Conservation (phyloP, 2,113 vertebrate species). For the Eolophus roseicapilla region DNA sequence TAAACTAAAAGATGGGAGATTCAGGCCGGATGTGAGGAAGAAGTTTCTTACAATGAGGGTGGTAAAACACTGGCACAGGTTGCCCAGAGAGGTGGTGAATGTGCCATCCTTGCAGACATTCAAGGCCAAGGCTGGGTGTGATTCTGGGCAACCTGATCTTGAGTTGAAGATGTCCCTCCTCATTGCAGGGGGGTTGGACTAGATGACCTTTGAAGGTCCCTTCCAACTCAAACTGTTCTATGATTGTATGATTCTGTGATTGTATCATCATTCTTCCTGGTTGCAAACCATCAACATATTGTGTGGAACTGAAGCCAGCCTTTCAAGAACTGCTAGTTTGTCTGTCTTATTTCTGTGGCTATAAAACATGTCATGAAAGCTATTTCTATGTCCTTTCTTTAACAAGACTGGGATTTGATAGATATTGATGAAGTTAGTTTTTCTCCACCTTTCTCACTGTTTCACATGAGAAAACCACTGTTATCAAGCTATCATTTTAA, state of each 20-base stretch:
- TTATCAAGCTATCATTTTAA: neutral
- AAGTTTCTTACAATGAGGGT: neutral
- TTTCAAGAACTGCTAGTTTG: neutral
- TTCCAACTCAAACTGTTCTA: neutral
- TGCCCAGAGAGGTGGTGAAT: neutral
- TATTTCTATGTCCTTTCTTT: neutral
- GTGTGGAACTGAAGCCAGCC: neutral
- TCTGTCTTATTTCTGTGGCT: neutral
- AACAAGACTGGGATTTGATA: neutral
- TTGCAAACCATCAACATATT: neutral
- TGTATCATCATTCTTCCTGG: neutral
- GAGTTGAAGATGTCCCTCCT: neutral
- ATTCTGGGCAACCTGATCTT: neutral
- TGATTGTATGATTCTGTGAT: neutral
- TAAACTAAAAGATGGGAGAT: neutral
- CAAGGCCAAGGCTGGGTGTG: neutral
- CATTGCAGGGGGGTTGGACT: neutral
- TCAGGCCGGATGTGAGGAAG: neutral
- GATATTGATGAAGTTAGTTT: neutral
- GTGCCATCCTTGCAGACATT: neutral
- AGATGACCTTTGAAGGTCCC: neutral
- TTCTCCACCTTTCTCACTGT: neutral
- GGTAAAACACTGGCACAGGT: neutral
- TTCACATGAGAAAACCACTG: neutral
- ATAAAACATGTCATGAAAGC: neutral